Conservation (phyloP, 2,113 vertebrate genomes). For the Arvicanthis niloticus region DNA sequence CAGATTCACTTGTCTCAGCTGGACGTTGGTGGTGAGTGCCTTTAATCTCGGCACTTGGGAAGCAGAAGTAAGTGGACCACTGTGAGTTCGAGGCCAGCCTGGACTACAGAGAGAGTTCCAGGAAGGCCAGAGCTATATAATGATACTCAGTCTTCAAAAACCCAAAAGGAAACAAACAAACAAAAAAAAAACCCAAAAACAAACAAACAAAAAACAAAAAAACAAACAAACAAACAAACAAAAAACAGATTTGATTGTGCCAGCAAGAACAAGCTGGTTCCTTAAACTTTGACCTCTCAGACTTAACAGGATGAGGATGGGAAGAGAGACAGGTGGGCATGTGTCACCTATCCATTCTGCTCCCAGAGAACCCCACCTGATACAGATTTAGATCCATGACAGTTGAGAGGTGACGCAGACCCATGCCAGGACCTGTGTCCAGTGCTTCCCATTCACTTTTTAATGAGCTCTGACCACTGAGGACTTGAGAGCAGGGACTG, state of each 20-base stretch:
- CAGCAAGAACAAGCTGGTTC: neutral
- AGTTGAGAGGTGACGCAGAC: neutral
- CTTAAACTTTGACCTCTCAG: neutral
- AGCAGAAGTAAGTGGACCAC: too few species aligned
- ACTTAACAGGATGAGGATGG: neutral
- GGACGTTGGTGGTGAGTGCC: too few species aligned
- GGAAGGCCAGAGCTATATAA: too few species aligned
- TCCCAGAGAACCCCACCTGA: neutral
- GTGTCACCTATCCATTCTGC: neutral
- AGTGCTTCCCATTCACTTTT: neutral
- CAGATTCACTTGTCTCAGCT: neutral
- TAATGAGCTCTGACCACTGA: neutral
- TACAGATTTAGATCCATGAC: neutral
- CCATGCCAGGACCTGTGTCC: neutral
- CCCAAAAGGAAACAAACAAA: too few species aligned
- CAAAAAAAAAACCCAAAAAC: too few species aligned
- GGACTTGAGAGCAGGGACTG: neutral
- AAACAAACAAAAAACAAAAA: too few species aligned
- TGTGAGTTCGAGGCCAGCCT: too few species aligned
- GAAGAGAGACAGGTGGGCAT: accelerated
- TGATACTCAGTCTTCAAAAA: too few species aligned
- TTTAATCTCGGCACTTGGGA: too few species aligned
- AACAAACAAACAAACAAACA: too few species aligned
- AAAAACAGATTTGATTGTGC: neutral
- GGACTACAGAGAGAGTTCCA: too few species aligned